Base-by-base conservation (phyloP, 37 sponge, comb jelly and placozoan genomes). In the Aplysina aerophoba region DNA sequence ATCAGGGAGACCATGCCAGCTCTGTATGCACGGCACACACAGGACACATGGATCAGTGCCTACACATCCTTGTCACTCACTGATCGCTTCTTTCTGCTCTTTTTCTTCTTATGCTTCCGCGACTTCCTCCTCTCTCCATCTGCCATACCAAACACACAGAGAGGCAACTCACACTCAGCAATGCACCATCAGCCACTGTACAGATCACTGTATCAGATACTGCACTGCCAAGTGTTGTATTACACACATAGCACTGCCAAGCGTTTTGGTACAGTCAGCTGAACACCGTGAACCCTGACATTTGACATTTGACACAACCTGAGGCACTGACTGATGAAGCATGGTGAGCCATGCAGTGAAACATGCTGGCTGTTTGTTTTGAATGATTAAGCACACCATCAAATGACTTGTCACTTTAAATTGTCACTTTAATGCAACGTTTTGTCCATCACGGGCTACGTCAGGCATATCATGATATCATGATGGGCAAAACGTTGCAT, bases 61-160 rank as follows among this genome's bases (percentile, higher is more conserved):
- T 33, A 56, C 59, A 59, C 67, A 77, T 28, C 41, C 44, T 55
- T 61, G 14, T 0, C 79, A 74, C 86, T 78, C 31, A 85, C 64
- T 39, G 44, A 77, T 56, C 69, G 80, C 50, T 80, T 80, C 81
- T 67, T 80, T 77, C 57, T 57, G 67, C 83, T 88, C 89, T 83
- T 83, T 78, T 60, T 86, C 55, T 65, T 86, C 92, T 59, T 75
- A 62, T 56, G 92, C 86, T 53, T 77, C 54, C 25, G 85, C 31
- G 50, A 75, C 38, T 71, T 82, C 82, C 71, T 87, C 53, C 54
- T 91, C 61, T 92, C 92, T 19, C 85, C 89, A 35, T 92, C 85
- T 50, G 83, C 89, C 44, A 65, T 77, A 54, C 84, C 82, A 14
- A 63, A 30, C 50, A 55, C 74, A 25, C 87, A 87, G 79, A 83